phyloP scores from a whole-genome alignment of 2,113 vertebrate genomes.

The Limnothrissa miodon region DNA sequence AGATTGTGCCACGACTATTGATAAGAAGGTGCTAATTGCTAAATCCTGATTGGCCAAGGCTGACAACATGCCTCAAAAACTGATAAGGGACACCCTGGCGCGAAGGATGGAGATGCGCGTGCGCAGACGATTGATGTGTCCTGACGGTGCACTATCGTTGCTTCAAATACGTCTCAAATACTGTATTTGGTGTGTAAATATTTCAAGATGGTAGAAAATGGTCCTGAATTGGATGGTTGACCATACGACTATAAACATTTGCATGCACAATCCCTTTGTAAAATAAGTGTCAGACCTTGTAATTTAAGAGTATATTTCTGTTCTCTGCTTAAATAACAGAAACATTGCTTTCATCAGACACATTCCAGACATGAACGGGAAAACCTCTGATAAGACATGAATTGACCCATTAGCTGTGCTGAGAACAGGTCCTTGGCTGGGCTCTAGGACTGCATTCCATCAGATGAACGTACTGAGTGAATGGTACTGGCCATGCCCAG shows the following conservation, averaged over 20 bases:
- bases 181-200: neutral
- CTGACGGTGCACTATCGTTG: neutral
- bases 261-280: neutral
- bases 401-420: conserved; percentile 80
- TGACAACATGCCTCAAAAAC: neutral
- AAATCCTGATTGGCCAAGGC: neutral
- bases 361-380: conserved; percentile 81
- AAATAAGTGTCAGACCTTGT: neutral
- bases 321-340: conserved; percentile 43
- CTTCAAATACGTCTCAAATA: neutral
- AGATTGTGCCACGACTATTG: neutral
- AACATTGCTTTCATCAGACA: conserved; percentile 80
- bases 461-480: conserved; percentile 69
- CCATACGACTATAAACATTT: neutral
- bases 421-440: conserved; percentile 81
- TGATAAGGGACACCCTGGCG: neutral
- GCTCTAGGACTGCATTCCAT: conserved; percentile 71
- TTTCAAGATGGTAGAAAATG: neutral
- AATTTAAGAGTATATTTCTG: neutral
- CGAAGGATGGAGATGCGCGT: neutral
- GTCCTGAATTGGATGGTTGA: neutral
- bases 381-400: conserved; percentile 75
- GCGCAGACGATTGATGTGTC: neutral
- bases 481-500: conserved; percentile 55
- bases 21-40: conserved; percentile 4